Percentiles rank a stretch among this genome's conserved stretches.
These are phyloP conservation scores for Theonella swinhoei DNA, from an alignment of 37 sponge, comb jelly and placozoan genomes.

Conservation along the genomic window DNA sequence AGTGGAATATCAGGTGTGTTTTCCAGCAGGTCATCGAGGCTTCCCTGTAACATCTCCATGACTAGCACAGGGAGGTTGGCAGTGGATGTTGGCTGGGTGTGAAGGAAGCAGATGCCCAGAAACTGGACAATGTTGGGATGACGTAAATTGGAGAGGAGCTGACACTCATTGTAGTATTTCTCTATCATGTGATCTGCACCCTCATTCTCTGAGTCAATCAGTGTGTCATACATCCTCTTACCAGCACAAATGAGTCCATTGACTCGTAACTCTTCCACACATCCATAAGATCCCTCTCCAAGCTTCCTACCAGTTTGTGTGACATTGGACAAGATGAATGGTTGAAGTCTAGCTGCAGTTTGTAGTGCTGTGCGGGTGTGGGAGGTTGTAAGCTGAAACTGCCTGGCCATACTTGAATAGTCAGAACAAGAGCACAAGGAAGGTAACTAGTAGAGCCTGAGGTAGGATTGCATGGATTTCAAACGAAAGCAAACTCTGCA, in stretches of 20 bases:
- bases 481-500: too few species aligned
- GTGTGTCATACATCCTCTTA: neutral
- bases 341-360: too few species aligned
- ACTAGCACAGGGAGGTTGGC: too few species aligned
- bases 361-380: too few species aligned
- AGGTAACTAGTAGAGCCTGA: too few species aligned
- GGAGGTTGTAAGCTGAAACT: too few species aligned
- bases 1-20: too few species aligned
- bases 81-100: neutral
- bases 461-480: too few species aligned
- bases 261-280: neutral
- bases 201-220: neutral
- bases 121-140: conserved; percentile 8
- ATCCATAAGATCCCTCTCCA: neutral
- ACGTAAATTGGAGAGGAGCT: neutral
- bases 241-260: conserved; percentile 2
- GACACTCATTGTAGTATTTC: conserved; percentile 3
- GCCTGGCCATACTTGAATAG: too few species aligned
- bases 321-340: neutral
- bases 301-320: neutral
- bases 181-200: neutral
- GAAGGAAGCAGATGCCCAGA: neutral
- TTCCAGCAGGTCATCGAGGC: too few species aligned
- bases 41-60: too few species aligned
- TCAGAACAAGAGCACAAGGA: too few species aligned